Evolutionary conservation across 2,888 invertebrate genomes (phyloP).

Genomic region (Dione vanillae): DNA sequence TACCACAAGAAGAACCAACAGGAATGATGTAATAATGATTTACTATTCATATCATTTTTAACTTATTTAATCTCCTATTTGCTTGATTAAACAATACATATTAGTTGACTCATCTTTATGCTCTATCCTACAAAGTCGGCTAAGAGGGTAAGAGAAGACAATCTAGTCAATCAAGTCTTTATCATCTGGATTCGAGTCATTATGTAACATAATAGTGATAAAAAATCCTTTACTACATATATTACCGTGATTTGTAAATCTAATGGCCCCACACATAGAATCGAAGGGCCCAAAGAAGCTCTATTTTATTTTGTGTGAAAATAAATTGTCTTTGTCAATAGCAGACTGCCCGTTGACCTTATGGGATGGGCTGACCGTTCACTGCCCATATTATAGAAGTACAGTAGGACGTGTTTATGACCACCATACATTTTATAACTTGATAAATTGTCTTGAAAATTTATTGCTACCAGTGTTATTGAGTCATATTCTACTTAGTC

Average conservation of each 20-base stretch:
- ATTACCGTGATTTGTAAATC: background rate
- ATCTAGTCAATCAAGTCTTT: too few relatives aligned
- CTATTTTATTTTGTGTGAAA: conserved; percentile 44
- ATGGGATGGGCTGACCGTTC: conserved; percentile 11
- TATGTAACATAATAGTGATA: too few relatives aligned
- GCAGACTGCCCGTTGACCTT: conserved; percentile 38
- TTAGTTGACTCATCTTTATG: too few relatives aligned
- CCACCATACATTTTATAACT: background rate
- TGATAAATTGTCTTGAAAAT: background rate
- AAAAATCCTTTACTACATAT: too few relatives aligned
- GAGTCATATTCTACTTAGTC: background rate
- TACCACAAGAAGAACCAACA: too few relatives aligned
- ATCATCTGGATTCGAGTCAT: too few relatives aligned
- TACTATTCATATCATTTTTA: background rate
- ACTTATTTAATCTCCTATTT: background rate
- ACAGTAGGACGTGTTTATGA: conserved; percentile 1
- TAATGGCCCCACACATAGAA: conserved; percentile 25
- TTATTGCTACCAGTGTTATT: background rate
- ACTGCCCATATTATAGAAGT: background rate
- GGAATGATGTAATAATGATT: background rate
- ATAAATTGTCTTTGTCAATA: conserved; percentile 49
- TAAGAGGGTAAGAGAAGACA: too few relatives aligned
- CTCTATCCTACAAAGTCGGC: too few relatives aligned
- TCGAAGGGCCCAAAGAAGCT: conserved; percentile 31
- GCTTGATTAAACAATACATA: too few relatives aligned